Conservation (phyloP, 2,113 vertebrate species). For the Calidris pugnax region DNA sequence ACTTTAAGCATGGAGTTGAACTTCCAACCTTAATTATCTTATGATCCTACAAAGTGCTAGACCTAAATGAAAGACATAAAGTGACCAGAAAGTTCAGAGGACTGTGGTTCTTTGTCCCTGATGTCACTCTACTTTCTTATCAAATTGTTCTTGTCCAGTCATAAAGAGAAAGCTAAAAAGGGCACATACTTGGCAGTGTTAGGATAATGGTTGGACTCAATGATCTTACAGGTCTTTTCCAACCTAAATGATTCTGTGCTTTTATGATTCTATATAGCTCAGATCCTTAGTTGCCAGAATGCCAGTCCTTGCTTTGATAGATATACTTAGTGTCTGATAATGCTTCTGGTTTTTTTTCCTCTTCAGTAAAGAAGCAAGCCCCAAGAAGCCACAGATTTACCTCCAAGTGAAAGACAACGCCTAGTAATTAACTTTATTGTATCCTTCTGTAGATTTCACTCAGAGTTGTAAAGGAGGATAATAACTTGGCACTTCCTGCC, state of each 20-base stretch:
- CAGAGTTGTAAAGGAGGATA: neutral
- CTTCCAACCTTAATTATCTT: neutral
- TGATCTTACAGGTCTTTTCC: neutral
- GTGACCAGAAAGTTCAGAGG: neutral
- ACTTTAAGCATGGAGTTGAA: neutral
- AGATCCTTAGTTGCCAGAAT: neutral
- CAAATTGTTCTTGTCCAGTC: neutral
- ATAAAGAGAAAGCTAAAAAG: neutral
- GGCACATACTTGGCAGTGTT: neutral
- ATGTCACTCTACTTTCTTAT: neutral
- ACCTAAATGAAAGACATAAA: neutral
- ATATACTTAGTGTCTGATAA: neutral
- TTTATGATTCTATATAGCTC: neutral
- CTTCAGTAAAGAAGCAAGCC: neutral
- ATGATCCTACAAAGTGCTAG: neutral
- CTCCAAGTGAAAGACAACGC: conserved; percentile 3
- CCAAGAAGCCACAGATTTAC: neutral
- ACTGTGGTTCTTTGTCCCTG: neutral
- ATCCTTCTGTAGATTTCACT: conserved; percentile 1
- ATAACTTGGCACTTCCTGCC: conserved; percentile 1
- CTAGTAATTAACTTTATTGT: conserved; percentile 26
- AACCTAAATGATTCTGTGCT: neutral
- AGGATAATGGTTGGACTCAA: neutral
- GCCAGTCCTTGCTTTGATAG: neutral
- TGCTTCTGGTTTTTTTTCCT: neutral